A percentile compares a stretch with the other conserved stretches of the same genome.
These are phyloP conservation scores for Tenualosa thibaudeaui DNA, from an alignment of 2,797 vertebrate species.

Conservation along the genomic window DNA sequence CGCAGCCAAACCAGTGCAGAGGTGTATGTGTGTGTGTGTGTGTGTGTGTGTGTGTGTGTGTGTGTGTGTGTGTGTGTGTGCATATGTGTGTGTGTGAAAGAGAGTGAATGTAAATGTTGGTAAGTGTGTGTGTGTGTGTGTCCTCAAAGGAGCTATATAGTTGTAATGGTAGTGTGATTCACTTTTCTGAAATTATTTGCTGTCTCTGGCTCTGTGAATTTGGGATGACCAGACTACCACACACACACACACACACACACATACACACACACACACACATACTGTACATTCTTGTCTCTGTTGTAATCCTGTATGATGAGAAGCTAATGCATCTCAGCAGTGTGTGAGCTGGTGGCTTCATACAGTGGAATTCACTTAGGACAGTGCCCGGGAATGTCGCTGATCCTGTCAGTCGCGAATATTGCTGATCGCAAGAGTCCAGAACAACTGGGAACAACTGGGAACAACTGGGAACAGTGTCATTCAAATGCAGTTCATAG, in stretches of 20 bases:
- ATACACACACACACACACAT: neutral
- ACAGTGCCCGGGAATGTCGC: too few relatives aligned
- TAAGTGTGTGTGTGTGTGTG: neutral
- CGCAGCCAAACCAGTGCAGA: neutral
- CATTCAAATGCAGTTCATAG: too few relatives aligned
- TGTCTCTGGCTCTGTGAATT: conserved; percentile 2
- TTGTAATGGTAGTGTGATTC: conserved; percentile 6
- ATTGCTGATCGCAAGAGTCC: too few relatives aligned
- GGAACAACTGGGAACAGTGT: too few relatives aligned
- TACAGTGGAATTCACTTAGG: too few relatives aligned
- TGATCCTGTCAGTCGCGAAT: too few relatives aligned
- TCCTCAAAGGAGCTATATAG: neutral
- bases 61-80: neutral
- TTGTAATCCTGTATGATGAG: too few relatives aligned
- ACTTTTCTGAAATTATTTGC: conserved; percentile 8
- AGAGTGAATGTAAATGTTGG: neutral
- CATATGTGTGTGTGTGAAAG: neutral
- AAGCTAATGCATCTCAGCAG: too few relatives aligned
- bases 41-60: neutral
- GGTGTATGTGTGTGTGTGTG: conserved; percentile 18
- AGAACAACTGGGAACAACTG: too few relatives aligned
- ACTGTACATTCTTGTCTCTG: neutral
- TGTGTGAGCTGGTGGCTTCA: too few relatives aligned
- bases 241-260: too few relatives aligned
- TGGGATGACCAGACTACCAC: neutral